These are phyloP conservation scores for Perccottus glenii DNA, from an alignment of 2,113 vertebrate species.

Conservation along the genomic window DNA sequence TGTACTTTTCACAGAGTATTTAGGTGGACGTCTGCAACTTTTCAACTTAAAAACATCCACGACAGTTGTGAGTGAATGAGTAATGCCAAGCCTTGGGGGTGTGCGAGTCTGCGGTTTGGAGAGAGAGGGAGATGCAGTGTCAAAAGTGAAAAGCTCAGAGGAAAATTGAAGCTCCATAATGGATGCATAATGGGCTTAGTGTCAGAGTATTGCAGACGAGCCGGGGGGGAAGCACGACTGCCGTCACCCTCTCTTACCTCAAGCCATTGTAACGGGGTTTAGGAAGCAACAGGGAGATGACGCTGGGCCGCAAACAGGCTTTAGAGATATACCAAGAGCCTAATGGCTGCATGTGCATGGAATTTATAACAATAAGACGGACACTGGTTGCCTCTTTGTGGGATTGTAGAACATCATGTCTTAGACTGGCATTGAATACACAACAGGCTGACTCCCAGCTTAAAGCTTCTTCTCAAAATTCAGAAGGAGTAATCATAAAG, in stretches of 20 bases:
- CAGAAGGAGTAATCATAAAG: constrained; percentile 12
- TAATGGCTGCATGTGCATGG: constrained; percentile 66
- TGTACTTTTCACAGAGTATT: constrained; percentile 13
- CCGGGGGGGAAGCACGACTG: constrained; percentile 46
- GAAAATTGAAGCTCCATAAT: constrained; percentile 81
- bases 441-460: constrained; percentile 46
- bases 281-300: constrained; percentile 68
- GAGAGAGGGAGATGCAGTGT: constrained; percentile 70
- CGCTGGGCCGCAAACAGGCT: constrained; percentile 64
- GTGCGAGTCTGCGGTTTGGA: constrained; percentile 64
- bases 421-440: constrained; percentile 63
- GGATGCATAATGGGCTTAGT: constrained; percentile 84
- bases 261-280: constrained; percentile 63
- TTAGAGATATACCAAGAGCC: constrained; percentile 62
- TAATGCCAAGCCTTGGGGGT: constrained; percentile 9
- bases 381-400: constrained; percentile 60
- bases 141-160: constrained; percentile 78
- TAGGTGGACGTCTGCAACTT: constrained; percentile 45
- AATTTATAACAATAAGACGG: constrained; percentile 65
- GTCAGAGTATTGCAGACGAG: constrained; percentile 77
- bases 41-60: constrained; percentile 47
- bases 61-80: constrained; percentile 40
- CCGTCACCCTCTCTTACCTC: constrained; percentile 76
- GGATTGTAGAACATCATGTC: constrained; percentile 55
- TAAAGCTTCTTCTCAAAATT: constrained; percentile 40